phyloP scores from a whole-genome alignment of 2,113 vertebrate species.

The Phyllostomus discolor region DNA sequence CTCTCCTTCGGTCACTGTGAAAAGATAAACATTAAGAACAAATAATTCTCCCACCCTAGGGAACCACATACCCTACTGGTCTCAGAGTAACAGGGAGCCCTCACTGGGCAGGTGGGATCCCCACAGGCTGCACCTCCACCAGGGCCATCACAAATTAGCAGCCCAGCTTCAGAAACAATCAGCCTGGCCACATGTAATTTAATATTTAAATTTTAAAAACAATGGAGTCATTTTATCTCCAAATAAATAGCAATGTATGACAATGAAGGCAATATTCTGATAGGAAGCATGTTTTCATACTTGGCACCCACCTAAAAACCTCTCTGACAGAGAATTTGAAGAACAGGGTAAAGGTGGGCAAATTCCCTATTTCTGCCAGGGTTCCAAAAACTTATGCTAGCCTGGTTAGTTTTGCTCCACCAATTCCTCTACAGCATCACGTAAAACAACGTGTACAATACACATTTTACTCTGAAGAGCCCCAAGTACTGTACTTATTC shows the following conservation, averaged over 20 bases:
- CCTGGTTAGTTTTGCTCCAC: background rate
- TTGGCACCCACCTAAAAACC: background rate
- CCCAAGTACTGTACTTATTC: background rate
- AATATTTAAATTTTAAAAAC: background rate
- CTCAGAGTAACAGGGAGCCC: background rate
- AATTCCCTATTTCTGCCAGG: background rate
- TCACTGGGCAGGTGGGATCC: background rate
- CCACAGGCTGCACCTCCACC: background rate
- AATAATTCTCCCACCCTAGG: background rate
- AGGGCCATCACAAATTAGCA: slow-evolving; percentile 14
- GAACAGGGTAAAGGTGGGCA: background rate
- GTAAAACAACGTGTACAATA: background rate
- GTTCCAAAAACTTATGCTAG: background rate
- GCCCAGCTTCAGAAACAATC: background rate
- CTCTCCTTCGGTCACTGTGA: background rate
- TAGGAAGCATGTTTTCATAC: background rate
- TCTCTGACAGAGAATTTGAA: background rate
- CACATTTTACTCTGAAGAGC: background rate
- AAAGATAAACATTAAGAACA: background rate
- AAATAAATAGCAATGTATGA: background rate
- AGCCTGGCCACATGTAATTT: background rate
- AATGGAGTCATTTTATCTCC: background rate
- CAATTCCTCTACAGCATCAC: background rate
- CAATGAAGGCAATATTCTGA: background rate
- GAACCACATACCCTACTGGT: background rate